These are phyloP conservation scores for Tipula vernalis DNA, from an alignment of 2,888 invertebrate species.

Conservation along the genomic window DNA sequence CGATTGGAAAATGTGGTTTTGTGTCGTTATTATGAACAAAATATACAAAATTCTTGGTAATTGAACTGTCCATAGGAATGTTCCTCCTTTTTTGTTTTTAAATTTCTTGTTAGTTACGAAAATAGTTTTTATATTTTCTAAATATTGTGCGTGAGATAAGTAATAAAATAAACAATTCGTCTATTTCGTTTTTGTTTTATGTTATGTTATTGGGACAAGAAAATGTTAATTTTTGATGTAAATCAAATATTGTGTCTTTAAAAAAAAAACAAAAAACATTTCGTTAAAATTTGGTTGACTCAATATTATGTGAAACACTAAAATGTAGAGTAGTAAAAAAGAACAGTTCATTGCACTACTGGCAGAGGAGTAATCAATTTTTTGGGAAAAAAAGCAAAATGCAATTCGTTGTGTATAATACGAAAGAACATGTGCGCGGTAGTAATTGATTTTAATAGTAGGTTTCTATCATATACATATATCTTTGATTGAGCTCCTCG, in stretches of 20 bases:
- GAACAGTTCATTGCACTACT: not conserved
- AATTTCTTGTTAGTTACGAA: not conserved
- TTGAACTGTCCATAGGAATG: not conserved
- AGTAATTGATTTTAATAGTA: not conserved
- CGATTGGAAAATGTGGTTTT: not conserved
- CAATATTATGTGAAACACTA: not conserved
- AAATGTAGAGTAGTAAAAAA: not conserved
- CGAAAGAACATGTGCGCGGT: not conserved
- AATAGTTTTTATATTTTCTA: not conserved
- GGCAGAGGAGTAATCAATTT: not conserved
- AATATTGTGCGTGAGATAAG: not conserved
- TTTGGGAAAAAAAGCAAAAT: not conserved
- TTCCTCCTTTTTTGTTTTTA: not conserved
- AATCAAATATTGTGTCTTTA: not conserved
- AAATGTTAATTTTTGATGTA: not conserved
- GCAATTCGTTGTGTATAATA: not conserved
- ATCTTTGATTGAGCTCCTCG: too few species aligned
- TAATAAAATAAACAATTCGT: not conserved
- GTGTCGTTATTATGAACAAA: not conserved
- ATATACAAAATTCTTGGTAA: not conserved
- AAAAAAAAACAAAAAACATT: not conserved
- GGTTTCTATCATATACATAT: too few species aligned
- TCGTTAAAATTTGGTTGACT: not conserved
- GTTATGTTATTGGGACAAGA: not conserved
- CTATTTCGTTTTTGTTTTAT: not conserved